Evolutionary conservation across 2,888 invertebrate species (phyloP).

Genomic region (Drosophila phalerata): DNA sequence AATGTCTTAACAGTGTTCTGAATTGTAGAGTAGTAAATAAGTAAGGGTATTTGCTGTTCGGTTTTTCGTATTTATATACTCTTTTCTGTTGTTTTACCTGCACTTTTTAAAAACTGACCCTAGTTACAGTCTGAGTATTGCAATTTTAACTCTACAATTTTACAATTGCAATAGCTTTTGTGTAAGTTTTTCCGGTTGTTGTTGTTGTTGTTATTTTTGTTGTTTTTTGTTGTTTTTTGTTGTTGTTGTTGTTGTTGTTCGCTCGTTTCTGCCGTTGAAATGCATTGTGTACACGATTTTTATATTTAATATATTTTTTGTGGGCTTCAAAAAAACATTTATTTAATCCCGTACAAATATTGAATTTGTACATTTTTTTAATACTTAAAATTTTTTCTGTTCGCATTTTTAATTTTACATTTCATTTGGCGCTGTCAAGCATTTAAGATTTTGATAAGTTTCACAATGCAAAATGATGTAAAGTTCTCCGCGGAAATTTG

Average conservation of each 20-base stretch:
- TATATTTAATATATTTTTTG: constrained; percentile 1
- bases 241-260: background rate
- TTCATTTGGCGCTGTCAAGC: constrained; percentile 3
- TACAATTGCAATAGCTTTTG: constrained; percentile 10
- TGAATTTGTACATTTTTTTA: background rate
- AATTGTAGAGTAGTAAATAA: background rate
- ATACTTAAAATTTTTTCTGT: background rate
- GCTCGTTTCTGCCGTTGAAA: constrained; percentile 23
- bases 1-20: no score
- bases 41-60: background rate
- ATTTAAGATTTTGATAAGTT: constrained; percentile 5
- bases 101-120: constrained; percentile 6
- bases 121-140: constrained; percentile 1
- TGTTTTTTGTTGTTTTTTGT: no score
- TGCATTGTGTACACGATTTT: constrained; percentile 18
- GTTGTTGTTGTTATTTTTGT: no score
- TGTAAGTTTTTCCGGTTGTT: background rate
- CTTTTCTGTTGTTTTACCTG: constrained; percentile 1
- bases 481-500: background rate
- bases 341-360: constrained; percentile 2
- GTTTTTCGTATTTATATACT: background rate
- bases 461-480: background rate
- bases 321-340: constrained; percentile 1
- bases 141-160: constrained; percentile 19
- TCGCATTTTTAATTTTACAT: constrained; percentile 7